Evolutionary conservation across 30 jellyfish, hydroid and myxozoan species (phyloP).

Genomic region (Rhopilema esculentum): DNA sequence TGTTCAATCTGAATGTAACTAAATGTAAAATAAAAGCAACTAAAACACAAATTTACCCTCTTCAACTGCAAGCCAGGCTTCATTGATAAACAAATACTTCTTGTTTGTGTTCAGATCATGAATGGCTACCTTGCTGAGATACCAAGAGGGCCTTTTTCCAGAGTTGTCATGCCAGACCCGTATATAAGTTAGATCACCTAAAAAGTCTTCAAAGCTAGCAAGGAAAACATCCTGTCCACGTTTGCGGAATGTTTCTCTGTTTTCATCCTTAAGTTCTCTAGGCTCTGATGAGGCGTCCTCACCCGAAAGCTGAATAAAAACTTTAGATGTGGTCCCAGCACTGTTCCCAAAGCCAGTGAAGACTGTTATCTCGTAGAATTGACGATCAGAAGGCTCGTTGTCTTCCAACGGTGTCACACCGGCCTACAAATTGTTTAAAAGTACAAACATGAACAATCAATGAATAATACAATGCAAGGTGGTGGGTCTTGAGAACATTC

Average conservation of each 20-base stretch:
- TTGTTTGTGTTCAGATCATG: slow-evolving; percentile 82
- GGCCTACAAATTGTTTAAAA: slow-evolving; percentile 56
- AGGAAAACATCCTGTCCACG: slow-evolving; percentile 92
- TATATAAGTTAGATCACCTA: slow-evolving; percentile 83
- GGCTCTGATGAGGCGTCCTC: slow-evolving; percentile 92
- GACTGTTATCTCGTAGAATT: slow-evolving; percentile 91
- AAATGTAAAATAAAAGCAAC: neutral
- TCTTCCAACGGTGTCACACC: slow-evolving; percentile 92
- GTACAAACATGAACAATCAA: neutral
- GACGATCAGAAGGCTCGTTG: slow-evolving; percentile 85
- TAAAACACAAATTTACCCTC: slow-evolving; percentile 34
- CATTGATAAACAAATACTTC: slow-evolving; percentile 86
- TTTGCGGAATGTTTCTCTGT: slow-evolving; percentile 66
- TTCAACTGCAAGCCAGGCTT: slow-evolving; percentile 87
- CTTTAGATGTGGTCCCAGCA: slow-evolving; percentile 92
- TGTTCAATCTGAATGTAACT: neutral
- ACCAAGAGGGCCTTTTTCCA: slow-evolving; percentile 96
- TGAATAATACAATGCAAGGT: neutral
- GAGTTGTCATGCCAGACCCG: slow-evolving; percentile 95
- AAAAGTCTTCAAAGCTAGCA: slow-evolving; percentile 83
- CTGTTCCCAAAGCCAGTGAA: slow-evolving; percentile 89
- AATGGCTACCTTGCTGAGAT: slow-evolving; percentile 82
- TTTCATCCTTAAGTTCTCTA: slow-evolving; percentile 71
- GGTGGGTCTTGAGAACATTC: too few relatives aligned
- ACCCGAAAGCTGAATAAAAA: slow-evolving; percentile 85